Evolutionary conservation across 2,113 vertebrate genomes (phyloP), one percentile per base, ranked within the genome.

Genomic region (Tupaia tana): DNA sequence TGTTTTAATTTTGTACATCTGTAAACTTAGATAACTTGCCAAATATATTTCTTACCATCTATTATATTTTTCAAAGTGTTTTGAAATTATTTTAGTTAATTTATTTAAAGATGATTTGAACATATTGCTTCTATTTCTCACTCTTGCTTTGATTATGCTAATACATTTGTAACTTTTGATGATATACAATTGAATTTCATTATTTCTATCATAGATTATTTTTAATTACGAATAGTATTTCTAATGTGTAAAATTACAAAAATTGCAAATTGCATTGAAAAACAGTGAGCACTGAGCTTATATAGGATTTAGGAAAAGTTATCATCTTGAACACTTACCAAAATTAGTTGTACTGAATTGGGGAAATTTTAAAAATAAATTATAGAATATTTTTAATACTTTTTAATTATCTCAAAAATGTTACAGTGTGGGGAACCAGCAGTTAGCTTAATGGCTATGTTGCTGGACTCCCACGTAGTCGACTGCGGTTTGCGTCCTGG

Each of bases 191-290:
- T 96, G 66, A 70, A 78, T 69, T 95, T 95, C 43, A 96, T 52
- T 82, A 92, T 93, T 85, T 77, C 43, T 95, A 80, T 69, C 22
- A n/a, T 82, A 54, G 71, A 27, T 77, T 90, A 58, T 92, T 87
- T 94, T 96, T 79, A 90, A 84, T 86, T 89, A 83, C 56, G 61
- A 34, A 75, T 93, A 77, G 59, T 88, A 92, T 87, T 94, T 74
- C 58, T 90, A 59, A 79, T 63, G 66, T 85, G 34, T 64, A 63
- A 86, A 96, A 75, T 77, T 93, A 64, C 13, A 74, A 61, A 69
- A 70, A 88, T 95, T 90, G 27, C 31, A 94, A 80, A 77, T 95
- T 34, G 1, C 9, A 8, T 73, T 88, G 18, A 91, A 94, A 87
- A 82, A 74, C 18, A 73, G 18, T 82, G 22, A 87, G 61, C 18